Evolutionary conservation across 2,888 invertebrate genomes (phyloP).

Genomic region (Drosophila robusta): DNA sequence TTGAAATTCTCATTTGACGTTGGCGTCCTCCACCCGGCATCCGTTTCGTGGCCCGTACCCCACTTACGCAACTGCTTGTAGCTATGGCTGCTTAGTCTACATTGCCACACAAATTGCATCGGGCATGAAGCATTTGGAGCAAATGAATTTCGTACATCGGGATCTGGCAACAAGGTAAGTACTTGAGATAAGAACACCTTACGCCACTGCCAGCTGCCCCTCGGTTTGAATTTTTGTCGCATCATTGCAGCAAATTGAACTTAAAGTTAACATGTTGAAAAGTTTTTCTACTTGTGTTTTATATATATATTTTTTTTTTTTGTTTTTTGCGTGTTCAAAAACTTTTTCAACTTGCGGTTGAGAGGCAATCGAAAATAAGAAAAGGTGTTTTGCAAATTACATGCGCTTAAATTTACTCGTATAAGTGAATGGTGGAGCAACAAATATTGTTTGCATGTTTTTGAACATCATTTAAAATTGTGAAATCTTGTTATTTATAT

Average conservation of each 20-base stretch:
- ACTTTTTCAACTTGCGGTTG: conserved; percentile 44
- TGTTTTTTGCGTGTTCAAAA: conserved; percentile 32
- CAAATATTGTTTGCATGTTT: background rate
- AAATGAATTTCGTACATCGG: conserved; percentile 93
- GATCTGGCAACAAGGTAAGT: conserved; percentile 93
- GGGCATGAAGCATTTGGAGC: conserved; percentile 95
- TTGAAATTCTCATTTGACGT: conserved; percentile 71
- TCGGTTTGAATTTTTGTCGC: conserved; percentile 44
- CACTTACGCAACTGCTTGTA: conserved; percentile 76
- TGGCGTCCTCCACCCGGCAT: conserved; percentile 61
- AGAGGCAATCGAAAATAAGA: conserved; percentile 31
- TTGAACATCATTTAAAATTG: background rate
- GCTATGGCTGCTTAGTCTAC: conserved; percentile 93
- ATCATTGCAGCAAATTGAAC: conserved; percentile 63
- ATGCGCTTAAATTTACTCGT: background rate
- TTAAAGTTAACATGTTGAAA: conserved; percentile 55
- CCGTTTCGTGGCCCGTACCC: conserved; percentile 38
- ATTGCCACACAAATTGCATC: conserved; percentile 95
- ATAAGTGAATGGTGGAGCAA: background rate
- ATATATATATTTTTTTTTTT: conserved; percentile 14
- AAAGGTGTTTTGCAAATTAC: conserved; percentile 28
- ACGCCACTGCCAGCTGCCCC: conserved; percentile 14
- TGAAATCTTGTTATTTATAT: background rate
- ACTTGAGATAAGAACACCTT: conserved; percentile 49
- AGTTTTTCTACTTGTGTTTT: conserved; percentile 19